A percentile compares a stretch with the other conserved stretches of the same genome.
Evolutionary conservation across 2,797 vertebrate species (phyloP).

Genomic region (Anguilla anguilla): DNA sequence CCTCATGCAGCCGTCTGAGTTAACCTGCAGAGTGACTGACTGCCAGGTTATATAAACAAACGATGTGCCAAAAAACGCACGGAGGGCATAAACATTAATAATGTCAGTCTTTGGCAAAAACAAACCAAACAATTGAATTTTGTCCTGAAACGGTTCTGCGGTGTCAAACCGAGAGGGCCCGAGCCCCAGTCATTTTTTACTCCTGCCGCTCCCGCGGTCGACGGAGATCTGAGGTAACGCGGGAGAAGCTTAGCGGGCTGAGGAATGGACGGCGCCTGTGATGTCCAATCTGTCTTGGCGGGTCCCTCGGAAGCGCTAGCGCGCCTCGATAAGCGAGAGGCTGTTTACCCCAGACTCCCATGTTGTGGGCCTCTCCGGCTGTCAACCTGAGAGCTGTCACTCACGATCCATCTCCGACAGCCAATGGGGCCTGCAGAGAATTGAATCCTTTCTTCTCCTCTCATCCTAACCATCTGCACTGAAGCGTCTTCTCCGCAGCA

Average conservation of each 20-base stretch:
- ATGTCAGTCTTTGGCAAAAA: background rate
- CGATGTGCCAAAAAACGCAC: background rate
- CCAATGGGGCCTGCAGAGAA: constrained; percentile 48
- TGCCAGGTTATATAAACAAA: constrained; percentile 5
- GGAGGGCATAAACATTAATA: background rate
- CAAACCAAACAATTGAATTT: constrained; percentile 18
- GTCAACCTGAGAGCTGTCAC: constrained; percentile 64
- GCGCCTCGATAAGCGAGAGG: constrained; percentile 37
- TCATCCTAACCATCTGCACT: constrained; percentile 44
- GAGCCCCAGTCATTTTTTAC: constrained; percentile 43
- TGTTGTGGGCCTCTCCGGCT: constrained; percentile 51
- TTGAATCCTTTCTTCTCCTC: constrained; percentile 47
- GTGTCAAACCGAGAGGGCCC: background rate
- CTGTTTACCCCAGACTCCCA: constrained; percentile 48
- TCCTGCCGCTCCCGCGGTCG: constrained; percentile 12
- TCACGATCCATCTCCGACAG: constrained; percentile 52
- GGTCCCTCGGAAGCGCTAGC: constrained; percentile 48
- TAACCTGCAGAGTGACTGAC: background rate
- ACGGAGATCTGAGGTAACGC: constrained; percentile 32
- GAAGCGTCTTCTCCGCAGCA: constrained; percentile 44
- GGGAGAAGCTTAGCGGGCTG: constrained; percentile 17
- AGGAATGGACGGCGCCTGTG: constrained; percentile 33
- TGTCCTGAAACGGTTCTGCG: background rate
- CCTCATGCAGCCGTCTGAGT: background rate
- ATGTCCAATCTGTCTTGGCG: constrained; percentile 40